These are phyloP conservation scores for Stichodactyla helianthus DNA, from an alignment of 64 coral and sea anemone species.

Conservation along the genomic window DNA sequence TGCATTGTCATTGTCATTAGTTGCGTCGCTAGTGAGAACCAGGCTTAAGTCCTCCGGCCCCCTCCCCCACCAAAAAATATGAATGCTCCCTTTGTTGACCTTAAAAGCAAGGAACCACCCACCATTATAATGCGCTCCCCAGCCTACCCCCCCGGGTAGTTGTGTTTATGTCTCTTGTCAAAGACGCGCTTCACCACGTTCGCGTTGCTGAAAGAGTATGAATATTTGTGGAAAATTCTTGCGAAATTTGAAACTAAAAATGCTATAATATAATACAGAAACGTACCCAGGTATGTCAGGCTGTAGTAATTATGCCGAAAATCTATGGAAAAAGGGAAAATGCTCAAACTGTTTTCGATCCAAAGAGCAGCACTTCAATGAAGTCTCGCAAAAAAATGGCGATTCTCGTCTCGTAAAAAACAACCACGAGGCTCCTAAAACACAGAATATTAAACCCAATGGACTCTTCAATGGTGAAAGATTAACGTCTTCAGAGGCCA, in stretches of 20 bases:
- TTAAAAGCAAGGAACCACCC: not conserved
- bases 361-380: conserved; percentile 20
- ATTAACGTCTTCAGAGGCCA: not conserved
- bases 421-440: not conserved
- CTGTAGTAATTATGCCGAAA: conserved; percentile 58
- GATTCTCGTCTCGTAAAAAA: conserved; percentile 3
- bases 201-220: not conserved
- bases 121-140: not conserved
- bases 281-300: conserved; percentile 35
- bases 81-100: not conserved
- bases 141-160: not conserved
- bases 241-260: conserved; percentile 3
- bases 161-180: conserved; percentile 18
- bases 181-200: not conserved
- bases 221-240: not conserved
- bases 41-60: too few relatives aligned
- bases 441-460: not conserved
- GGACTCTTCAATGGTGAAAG: not conserved
- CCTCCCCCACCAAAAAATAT: too few relatives aligned
- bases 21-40: too few relatives aligned
- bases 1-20: too few relatives aligned
- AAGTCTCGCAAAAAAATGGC: not conserved
- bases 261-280: conserved; percentile 19
- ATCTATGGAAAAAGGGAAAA: conserved; percentile 64
- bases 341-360: conserved; percentile 64